phyloP scores from a whole-genome alignment of 2,797 vertebrate species.

The Neomorphus geoffroyi region DNA sequence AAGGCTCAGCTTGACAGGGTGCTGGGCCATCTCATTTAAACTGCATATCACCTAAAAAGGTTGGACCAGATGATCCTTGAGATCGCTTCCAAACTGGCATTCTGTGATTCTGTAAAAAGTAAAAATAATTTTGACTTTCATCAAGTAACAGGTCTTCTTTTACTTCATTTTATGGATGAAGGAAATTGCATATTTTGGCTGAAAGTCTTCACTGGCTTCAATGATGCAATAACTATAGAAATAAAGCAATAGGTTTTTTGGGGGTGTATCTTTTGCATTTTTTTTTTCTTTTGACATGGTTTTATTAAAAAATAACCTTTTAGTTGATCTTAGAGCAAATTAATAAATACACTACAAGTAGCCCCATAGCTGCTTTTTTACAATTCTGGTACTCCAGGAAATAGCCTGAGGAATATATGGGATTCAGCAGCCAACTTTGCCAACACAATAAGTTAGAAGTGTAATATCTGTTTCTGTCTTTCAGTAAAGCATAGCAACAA shows the following conservation, averaged over 20 bases:
- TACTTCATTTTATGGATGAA: neutral
- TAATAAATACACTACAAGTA: neutral
- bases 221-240: neutral
- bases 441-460: neutral
- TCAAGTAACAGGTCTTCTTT: neutral
- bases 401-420: neutral
- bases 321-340: neutral
- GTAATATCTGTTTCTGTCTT: neutral
- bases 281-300: neutral
- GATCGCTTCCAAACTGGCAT: no score
- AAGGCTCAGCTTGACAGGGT: no score
- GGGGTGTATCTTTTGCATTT: fast-evolving
- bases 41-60: no score
- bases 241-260: neutral
- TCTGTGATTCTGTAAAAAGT: neutral
- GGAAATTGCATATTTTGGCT: neutral
- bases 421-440: neutral
- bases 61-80: no score
- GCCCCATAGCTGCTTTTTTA: neutral
- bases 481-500: neutral
- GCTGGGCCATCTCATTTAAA: no score
- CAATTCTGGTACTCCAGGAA: neutral
- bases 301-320: neutral
- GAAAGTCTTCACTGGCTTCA: neutral
- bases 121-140: neutral